These are phyloP conservation scores for Epinephelus moara DNA, from an alignment of 2,113 vertebrate genomes.

Conservation along the genomic window DNA sequence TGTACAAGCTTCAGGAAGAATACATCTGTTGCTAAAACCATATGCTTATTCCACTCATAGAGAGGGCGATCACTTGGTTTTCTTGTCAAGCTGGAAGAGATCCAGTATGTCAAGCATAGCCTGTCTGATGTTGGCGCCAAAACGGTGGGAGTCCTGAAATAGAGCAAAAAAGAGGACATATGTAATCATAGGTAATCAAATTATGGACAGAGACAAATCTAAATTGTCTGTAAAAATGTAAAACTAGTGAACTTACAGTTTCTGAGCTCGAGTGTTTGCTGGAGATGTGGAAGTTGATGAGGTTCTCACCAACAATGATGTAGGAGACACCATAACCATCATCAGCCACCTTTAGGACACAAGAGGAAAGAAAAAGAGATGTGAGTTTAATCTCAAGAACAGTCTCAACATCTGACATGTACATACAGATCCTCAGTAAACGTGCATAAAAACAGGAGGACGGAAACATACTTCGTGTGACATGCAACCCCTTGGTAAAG, in stretches of 20 bases:
- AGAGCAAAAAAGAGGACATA: background rate
- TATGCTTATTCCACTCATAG: conserved; percentile 27
- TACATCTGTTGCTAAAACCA: conserved; percentile 28
- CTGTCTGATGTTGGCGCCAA: conserved; percentile 88
- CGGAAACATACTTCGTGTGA: background rate
- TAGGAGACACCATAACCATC: conserved; percentile 99
- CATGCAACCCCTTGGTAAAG: background rate
- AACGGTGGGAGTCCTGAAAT: conserved; percentile 93
- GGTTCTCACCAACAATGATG: conserved; percentile 91
- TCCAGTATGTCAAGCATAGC: conserved; percentile 90
- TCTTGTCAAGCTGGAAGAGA: conserved; percentile 87
- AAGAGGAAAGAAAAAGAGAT: background rate
- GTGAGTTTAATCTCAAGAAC: background rate
- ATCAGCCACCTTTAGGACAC: conserved; percentile 90
- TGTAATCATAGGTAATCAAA: background rate
- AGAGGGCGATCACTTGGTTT: conserved; percentile 81
- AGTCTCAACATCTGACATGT: too few relatives aligned
- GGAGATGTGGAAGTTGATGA: conserved; percentile 96
- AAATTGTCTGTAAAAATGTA: background rate
- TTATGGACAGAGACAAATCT: background rate
- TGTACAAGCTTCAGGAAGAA: conserved; percentile 58
- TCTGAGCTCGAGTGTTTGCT: conserved; percentile 95
- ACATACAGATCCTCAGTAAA: background rate
- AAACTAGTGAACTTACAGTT: conserved; percentile 86
- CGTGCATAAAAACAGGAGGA: background rate